Conservation (phyloP, 1,140 invertebrate species). For the Anastrepha ludens region DNA sequence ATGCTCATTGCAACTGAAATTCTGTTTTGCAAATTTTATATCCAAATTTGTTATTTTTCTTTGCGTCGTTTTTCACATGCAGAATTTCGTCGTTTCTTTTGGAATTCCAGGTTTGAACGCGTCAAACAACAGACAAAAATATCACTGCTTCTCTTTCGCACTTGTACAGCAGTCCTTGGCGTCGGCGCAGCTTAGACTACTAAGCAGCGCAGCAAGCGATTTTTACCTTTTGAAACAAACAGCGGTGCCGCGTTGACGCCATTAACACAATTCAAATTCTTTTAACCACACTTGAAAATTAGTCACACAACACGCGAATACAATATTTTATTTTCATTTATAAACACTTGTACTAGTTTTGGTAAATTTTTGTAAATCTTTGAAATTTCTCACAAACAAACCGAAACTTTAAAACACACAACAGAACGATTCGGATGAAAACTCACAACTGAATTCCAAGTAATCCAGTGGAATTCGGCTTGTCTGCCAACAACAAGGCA, state of each 20-base stretch:
- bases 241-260: slow-evolving; percentile 16
- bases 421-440: slow-evolving; percentile 7
- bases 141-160: slow-evolving; percentile 3
- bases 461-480: slow-evolving; percentile 18
- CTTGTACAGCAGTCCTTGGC: not conserved
- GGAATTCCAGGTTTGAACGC: slow-evolving; percentile 30
- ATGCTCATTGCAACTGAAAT: not conserved
- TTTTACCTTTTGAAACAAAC: not conserved
- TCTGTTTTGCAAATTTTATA: not conserved
- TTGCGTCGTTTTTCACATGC: not conserved
- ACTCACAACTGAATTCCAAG: slow-evolving; percentile 38
- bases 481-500: not conserved
- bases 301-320: not conserved
- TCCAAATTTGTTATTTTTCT: slow-evolving; percentile 16
- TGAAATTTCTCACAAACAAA: not conserved
- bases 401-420: not conserved
- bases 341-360: not conserved
- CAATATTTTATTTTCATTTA: not conserved
- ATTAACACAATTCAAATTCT: not conserved
- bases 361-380: not conserved
- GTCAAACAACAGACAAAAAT: not conserved
- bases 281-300: not conserved
- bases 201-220: slow-evolving; percentile 2
- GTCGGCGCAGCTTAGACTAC: slow-evolving; percentile 8
- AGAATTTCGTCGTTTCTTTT: slow-evolving; percentile 26